These are phyloP conservation scores for Acanthurus leucopareius DNA, from an alignment of 2,797 vertebrate genomes.

Conservation along the genomic window DNA sequence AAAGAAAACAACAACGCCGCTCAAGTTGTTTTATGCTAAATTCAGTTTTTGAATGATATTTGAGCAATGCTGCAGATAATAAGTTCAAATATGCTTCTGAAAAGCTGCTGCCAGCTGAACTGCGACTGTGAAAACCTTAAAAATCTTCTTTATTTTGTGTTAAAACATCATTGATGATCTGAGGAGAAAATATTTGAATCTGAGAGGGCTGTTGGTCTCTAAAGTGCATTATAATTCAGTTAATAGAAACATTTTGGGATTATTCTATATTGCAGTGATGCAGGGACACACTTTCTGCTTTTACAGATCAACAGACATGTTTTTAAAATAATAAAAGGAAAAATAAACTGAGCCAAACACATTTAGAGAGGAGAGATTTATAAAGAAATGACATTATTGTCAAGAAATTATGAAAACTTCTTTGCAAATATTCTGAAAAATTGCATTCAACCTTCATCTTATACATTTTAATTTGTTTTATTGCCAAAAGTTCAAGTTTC, in stretches of 20 bases:
- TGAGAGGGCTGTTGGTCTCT: not conserved
- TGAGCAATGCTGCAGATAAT: not conserved
- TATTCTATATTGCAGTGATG: too few species aligned
- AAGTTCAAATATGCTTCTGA: not conserved
- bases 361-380: not conserved
- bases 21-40: not conserved
- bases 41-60: not conserved
- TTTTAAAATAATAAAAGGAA: not conserved
- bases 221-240: not conserved
- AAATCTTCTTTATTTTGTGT: too few species aligned
- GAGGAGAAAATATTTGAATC: not conserved
- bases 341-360: not conserved
- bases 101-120: not conserved
- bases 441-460: too few species aligned
- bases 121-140: not conserved
- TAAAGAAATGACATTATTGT: not conserved
- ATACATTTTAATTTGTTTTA: not conserved
- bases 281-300: not conserved
- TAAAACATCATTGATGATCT: too few species aligned
- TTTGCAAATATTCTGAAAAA: not conserved
- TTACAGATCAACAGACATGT: not conserved
- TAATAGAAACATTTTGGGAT: not conserved
- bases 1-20: not conserved
- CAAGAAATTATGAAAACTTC: not conserved
- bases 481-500: too few species aligned